A percentile compares a stretch with the other conserved stretches of the same genome.
Evolutionary conservation across 2,888 invertebrate species (phyloP).

Genomic region (Drosophila paramelanica): DNA sequence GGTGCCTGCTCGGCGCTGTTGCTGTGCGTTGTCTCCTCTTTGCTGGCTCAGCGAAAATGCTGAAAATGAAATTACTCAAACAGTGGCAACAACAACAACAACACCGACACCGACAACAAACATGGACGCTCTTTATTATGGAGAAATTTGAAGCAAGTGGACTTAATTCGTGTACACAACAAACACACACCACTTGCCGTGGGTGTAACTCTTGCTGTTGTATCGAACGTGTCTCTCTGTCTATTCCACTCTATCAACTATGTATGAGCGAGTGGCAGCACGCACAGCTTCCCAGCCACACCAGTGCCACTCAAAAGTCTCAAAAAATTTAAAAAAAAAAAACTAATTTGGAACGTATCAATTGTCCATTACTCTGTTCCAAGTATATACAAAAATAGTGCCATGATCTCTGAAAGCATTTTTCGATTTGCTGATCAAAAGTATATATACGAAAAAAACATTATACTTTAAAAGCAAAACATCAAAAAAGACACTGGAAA

Average conservation of each 20-base stretch:
- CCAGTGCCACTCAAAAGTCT: conserved; percentile 13
- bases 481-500: too few relatives aligned
- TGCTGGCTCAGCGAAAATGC: conserved; percentile 46
- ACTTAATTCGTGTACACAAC: conserved; percentile 72
- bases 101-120: conserved; percentile 1
- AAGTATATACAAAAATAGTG: not conserved
- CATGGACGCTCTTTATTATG: conserved; percentile 71
- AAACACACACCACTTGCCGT: conserved; percentile 2
- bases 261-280: conserved; percentile 32
- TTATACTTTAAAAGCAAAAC: too few relatives aligned
- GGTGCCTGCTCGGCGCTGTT: not conserved
- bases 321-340: conserved; percentile 3
- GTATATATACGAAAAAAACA: too few relatives aligned
- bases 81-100: conserved; percentile 30
- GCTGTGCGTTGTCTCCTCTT: conserved; percentile 18
- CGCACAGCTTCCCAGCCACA: conserved; percentile 33
- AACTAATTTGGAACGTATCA: not conserved
- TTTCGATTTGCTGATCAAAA: too few relatives aligned
- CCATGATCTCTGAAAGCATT: too few relatives aligned
- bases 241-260: conserved; percentile 43
- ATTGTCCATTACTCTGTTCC: not conserved
- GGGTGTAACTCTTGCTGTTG: conserved; percentile 7
- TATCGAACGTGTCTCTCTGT: conserved; percentile 2
- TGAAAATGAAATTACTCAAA: conserved; percentile 63
- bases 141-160: conserved; percentile 63